Percentiles rank a stretch among this genome's conserved stretches.
These are phyloP conservation scores for Saturnia japonica DNA, from an alignment of 2,888 invertebrate genomes.

Conservation along the genomic window DNA sequence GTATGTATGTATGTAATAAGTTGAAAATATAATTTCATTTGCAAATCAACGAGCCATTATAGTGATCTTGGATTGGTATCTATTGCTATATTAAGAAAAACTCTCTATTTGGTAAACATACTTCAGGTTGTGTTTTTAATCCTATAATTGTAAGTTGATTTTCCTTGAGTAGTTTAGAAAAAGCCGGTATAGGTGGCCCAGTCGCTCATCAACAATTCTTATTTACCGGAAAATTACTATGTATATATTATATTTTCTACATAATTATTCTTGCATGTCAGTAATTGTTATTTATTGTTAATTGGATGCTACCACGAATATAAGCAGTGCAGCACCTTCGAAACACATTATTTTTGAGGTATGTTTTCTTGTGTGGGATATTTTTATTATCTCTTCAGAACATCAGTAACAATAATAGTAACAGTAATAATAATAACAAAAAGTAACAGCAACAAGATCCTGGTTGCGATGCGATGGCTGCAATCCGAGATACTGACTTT, in stretches of 20 bases:
- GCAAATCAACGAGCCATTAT: constrained; percentile 15
- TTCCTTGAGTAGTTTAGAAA: background rate
- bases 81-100: constrained; percentile 5
- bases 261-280: constrained; percentile 45
- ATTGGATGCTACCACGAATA: constrained; percentile 16
- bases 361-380: too few relatives aligned
- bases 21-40: background rate
- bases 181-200: background rate
- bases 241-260: constrained; percentile 52
- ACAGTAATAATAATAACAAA: too few relatives aligned
- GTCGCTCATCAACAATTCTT: constrained; percentile 43
- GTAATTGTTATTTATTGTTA: constrained; percentile 41
- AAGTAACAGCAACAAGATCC: too few relatives aligned
- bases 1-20: background rate
- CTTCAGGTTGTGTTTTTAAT: background rate
- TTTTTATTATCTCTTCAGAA: too few relatives aligned
- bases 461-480: too few relatives aligned
- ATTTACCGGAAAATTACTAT: constrained; percentile 61
- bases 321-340: background rate
- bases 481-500: too few relatives aligned
- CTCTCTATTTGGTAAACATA: constrained; percentile 13
- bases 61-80: background rate
- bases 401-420: too few relatives aligned
- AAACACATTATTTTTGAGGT: background rate
- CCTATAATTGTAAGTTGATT: constrained; percentile 5